Conservation (phyloP, 2,113 vertebrate species). For the Myrmecophaga tridactyla region DNA sequence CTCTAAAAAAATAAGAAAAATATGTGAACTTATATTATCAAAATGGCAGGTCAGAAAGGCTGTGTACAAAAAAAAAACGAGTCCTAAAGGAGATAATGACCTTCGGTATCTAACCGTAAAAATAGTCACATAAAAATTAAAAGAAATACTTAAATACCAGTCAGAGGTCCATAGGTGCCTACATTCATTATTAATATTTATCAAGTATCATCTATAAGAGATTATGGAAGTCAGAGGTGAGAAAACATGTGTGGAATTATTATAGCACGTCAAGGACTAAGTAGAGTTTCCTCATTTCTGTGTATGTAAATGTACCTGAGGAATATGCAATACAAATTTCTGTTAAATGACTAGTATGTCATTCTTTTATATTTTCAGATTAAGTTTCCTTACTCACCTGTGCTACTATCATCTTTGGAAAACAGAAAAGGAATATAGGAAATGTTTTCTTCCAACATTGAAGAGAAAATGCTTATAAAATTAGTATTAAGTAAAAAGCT, state of each 20-base stretch:
- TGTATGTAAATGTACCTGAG: neutral
- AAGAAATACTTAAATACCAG: neutral
- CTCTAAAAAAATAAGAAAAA: neutral
- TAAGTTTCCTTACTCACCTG: neutral
- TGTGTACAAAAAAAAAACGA: neutral
- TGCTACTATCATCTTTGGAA: neutral
- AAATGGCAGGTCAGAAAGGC: neutral
- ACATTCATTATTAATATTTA: conserved; percentile 11
- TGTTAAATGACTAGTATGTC: neutral
- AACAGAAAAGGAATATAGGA: neutral
- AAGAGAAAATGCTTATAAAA: neutral
- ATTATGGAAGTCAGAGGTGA: neutral
- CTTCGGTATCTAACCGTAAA: neutral
- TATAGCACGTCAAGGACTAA: neutral
- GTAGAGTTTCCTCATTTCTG: neutral
- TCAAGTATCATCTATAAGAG: neutral
- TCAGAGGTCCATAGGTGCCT: neutral
- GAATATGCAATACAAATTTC: neutral
- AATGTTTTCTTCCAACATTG: neutral
- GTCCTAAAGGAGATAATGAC: neutral
- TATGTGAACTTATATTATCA: neutral
- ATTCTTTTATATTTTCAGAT: neutral
- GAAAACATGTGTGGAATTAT: neutral
- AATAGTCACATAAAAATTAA: conserved; percentile 2
- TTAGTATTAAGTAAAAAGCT: neutral